Conservation (phyloP, 2,888 invertebrate genomes). For the Hypsopygia costalis region DNA sequence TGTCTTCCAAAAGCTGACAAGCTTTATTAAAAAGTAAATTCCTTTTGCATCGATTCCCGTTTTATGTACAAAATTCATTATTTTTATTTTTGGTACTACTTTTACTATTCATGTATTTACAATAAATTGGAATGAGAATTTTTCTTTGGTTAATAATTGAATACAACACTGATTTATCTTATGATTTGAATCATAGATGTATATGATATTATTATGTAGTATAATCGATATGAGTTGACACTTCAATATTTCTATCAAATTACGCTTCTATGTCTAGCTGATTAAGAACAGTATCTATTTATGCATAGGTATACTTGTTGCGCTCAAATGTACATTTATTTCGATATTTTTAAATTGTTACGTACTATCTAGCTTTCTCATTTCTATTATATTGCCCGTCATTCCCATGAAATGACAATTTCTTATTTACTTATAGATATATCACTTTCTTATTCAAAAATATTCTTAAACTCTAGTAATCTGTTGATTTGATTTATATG, state of each 20-base stretch:
- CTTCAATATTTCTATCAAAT: slow-evolving; percentile 14
- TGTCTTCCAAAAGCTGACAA: slow-evolving; percentile 18
- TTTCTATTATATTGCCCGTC: slow-evolving; percentile 3
- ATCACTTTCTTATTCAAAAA: slow-evolving; percentile 23
- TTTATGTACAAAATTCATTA: slow-evolving; percentile 39
- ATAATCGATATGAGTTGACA: slow-evolving; percentile 5
- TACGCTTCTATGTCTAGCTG: slow-evolving; percentile 12
- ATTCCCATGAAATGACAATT: slow-evolving; percentile 20
- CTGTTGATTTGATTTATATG: too few relatives aligned
- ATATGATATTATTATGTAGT: too few relatives aligned
- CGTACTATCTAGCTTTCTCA: slow-evolving; percentile 1
- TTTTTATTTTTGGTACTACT: slow-evolving; percentile 22
- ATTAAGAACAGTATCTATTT: not conserved
- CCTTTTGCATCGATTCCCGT: slow-evolving; percentile 55
- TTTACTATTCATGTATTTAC: slow-evolving; percentile 14
- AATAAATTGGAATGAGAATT: slow-evolving; percentile 2
- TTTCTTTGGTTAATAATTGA: not conserved
- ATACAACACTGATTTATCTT: too few relatives aligned
- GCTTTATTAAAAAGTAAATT: slow-evolving; percentile 53
- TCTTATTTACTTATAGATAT: slow-evolving; percentile 21
- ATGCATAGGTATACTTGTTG: not conserved
- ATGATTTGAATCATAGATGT: too few relatives aligned
- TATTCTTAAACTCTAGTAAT: slow-evolving; percentile 4
- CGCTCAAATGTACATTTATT: not conserved
- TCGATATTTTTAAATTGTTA: not conserved